These are phyloP conservation scores for Cotesia glomerata DNA, from an alignment of 1,140 invertebrate species.

Conservation along the genomic window DNA sequence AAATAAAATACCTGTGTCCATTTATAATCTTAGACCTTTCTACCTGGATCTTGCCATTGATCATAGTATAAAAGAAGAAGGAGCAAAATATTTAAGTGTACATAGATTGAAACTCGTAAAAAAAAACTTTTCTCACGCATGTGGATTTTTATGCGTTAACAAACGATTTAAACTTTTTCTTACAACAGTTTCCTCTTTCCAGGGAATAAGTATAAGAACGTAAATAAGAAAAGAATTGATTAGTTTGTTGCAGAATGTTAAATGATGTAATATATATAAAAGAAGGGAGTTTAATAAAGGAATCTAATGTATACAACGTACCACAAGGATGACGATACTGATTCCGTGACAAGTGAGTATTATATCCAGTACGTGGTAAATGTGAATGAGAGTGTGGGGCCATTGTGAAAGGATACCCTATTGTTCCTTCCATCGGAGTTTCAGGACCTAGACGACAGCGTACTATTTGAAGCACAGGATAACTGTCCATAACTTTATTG, in stretches of 20 bases:
- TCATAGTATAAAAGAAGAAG: background rate
- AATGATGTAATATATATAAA: conserved; percentile 2
- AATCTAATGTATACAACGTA: conserved; percentile 36
- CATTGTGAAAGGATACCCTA: conserved; percentile 54
- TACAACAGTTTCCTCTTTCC: background rate
- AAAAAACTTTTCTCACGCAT: background rate
- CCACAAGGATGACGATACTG: conserved; percentile 56
- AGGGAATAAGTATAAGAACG: background rate
- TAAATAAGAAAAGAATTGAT: background rate
- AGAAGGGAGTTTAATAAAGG: no score
- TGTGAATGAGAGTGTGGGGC: conserved; percentile 55
- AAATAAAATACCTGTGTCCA: background rate
- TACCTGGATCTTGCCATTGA: background rate
- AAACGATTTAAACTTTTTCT: no score
- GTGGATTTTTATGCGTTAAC: background rate
- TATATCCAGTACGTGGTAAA: conserved; percentile 50
- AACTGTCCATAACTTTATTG: conserved; percentile 53
- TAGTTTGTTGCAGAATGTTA: no score
- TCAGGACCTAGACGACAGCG: conserved; percentile 55
- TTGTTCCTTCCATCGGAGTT: conserved; percentile 47
- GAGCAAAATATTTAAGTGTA: conserved; percentile 1
- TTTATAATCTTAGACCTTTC: background rate
- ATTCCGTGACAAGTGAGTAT: conserved; percentile 54
- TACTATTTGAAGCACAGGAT: conserved; percentile 59
- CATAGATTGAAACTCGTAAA: background rate